Percentiles rank a stretch among this genome's conserved stretches.
phyloP scores from a whole-genome alignment of 2,797 vertebrate genomes.

The Poeciliopsis turneri region DNA sequence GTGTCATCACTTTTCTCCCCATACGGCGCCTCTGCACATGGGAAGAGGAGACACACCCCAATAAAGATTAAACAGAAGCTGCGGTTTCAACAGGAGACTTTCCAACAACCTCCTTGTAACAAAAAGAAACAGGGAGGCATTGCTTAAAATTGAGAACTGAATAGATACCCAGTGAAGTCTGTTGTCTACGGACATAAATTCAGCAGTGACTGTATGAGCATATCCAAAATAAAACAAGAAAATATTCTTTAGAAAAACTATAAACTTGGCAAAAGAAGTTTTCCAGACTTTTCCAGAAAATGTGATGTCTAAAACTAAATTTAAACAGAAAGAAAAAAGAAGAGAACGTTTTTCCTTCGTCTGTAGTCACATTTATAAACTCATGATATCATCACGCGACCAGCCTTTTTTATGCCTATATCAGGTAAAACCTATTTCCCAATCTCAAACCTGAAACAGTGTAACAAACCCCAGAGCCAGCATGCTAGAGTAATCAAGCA shows the following conservation, averaged over 20 bases:
- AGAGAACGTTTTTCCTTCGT: neutral
- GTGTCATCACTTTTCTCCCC: no score
- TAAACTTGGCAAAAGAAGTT: neutral
- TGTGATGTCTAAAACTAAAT: neutral
- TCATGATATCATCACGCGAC: neutral
- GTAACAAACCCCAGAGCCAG: no score
- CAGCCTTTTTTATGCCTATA: neutral
- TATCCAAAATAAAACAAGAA: neutral
- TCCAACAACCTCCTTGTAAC: neutral
- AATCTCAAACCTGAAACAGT: neutral
- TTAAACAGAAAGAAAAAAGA: neutral
- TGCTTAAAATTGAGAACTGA: neutral
- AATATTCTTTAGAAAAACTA: neutral
- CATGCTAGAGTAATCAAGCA: neutral
- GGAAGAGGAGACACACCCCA: neutral
- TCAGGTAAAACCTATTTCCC: neutral
- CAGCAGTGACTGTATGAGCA: neutral
- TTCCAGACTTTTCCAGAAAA: neutral
- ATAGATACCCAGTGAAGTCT: neutral
- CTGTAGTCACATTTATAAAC: neutral
- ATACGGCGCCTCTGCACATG: neutral
- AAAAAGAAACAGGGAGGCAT: neutral
- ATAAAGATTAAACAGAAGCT: neutral
- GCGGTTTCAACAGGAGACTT: neutral
- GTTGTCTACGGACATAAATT: neutral